Base-by-base conservation (phyloP, 2,113 vertebrate genomes). In the Monopterus albus region DNA sequence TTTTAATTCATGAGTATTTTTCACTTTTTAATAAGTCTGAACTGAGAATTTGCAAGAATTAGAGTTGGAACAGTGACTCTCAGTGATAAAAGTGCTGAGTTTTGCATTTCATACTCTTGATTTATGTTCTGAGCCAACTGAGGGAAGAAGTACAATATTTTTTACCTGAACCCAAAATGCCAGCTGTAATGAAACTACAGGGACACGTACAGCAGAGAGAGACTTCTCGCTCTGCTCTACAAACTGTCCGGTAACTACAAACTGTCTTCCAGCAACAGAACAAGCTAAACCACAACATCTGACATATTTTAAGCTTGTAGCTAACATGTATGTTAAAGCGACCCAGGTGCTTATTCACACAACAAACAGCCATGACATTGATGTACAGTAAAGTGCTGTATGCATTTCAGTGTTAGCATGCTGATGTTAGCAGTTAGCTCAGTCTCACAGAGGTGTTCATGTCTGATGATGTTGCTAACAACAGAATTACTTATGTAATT, bases 101-200 rank as follows among this genome's bases (percentile, higher is more conserved):
- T 43, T 35, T 63, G 36, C 26, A 23, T 51, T 65, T 56, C 15
- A 13, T 10, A 36, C 59, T 61, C 8, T 43, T 72, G 65, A 71
- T 75, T 71, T 60, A 81, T 38, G 33, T 31, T 35, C 63, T 31
- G 21, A 56, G 56, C 18, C n/a, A 5, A 40, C 64, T 53, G 26
- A n/a, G 29, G 18, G 8, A 56, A 25, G 31, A 50, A 60, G 67
- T n/a, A 45, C 17, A 7, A 3, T 11, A 33, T 25, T 67, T n/a
- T 56, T 45, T 23, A 67, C 35, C 18, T 73, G 59, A 73, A 74
- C 57, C 55, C 33, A 69, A 82, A 78, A 73, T 29, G 57, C 52
- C 62, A 64, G 45, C 64, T 70, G 69, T 69, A 58, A 60, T 62
- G 46, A 72, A 43, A 20, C 31, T 68, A 57, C 45, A 21, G 36